phyloP scores from a whole-genome alignment of 2,888 invertebrate species.

The Andrena bicolor region DNA sequence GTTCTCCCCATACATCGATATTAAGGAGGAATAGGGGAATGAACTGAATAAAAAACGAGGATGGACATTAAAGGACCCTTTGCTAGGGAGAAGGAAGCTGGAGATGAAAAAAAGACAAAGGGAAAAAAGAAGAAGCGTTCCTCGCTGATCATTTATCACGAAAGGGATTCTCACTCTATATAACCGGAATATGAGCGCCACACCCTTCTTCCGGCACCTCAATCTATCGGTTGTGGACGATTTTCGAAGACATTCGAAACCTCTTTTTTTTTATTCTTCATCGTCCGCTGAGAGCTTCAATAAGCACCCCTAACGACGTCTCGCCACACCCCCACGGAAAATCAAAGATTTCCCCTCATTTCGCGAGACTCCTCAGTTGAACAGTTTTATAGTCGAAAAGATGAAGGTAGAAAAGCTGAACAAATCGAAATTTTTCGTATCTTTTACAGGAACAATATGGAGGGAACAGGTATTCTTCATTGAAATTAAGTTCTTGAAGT shows the following conservation, averaged over 20 bases:
- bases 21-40: not conserved
- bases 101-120: conserved; percentile 30
- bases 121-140: conserved; percentile 25
- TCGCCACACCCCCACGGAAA: conserved; percentile 71
- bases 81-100: conserved; percentile 39
- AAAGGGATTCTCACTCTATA: conserved; percentile 64
- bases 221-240: conserved; percentile 58
- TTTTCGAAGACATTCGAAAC: conserved; percentile 59
- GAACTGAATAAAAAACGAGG: conserved; percentile 23
- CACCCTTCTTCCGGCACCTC: conserved; percentile 78
- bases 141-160: conserved; percentile 73
- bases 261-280: conserved; percentile 42
- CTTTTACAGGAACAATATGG: conserved; percentile 1
- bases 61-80: conserved; percentile 45
- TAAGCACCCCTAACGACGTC: conserved; percentile 67
- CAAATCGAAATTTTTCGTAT: conserved; percentile 32
- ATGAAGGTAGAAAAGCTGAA: conserved; percentile 12
- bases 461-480: not conserved
- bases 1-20: not conserved
- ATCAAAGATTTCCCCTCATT: conserved; percentile 57
- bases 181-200: conserved; percentile 64
- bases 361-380: conserved; percentile 67
- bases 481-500: conserved; percentile 10
- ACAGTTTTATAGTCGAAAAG: conserved; percentile 27
- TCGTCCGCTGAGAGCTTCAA: conserved; percentile 44